phyloP scores from a whole-genome alignment of 2,113 vertebrate species.

The Cisticola juncidis region DNA sequence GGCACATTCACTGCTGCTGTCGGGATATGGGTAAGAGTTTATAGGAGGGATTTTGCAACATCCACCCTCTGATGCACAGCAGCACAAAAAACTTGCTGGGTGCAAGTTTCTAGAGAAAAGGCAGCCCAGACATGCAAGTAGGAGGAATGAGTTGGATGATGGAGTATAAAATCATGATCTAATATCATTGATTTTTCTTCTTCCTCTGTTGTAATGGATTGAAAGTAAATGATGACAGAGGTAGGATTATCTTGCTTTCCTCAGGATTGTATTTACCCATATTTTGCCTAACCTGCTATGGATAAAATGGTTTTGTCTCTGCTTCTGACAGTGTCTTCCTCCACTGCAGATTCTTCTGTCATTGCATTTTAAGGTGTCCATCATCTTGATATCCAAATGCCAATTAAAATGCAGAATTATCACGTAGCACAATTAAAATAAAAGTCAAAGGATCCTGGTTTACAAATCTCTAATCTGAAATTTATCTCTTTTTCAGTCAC shows the following conservation, averaged over 20 bases:
- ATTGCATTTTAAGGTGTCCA: background rate
- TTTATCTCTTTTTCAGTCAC: background rate
- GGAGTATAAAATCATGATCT: background rate
- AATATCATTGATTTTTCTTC: constrained; percentile 31
- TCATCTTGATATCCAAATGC: constrained; percentile 31
- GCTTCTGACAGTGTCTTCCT: background rate
- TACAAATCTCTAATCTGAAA: constrained; percentile 8
- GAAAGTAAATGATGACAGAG: background rate
- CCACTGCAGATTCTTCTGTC: background rate
- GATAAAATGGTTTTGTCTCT: constrained; percentile 15
- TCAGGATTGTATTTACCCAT: background rate
- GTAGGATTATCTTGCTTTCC: constrained; percentile 13
- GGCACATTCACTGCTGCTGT: background rate
- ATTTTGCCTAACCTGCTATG: background rate
- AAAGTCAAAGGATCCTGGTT: constrained; percentile 3
- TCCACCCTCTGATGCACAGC: background rate
- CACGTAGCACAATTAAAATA: background rate
- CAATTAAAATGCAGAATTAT: constrained; percentile 44
- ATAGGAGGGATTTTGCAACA: background rate
- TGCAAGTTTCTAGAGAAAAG: background rate
- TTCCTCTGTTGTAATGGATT: background rate
- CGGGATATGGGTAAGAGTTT: background rate
- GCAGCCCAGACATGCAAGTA: background rate
- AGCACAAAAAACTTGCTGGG: background rate
- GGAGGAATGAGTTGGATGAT: background rate